phyloP scores from a whole-genome alignment of 2,113 vertebrate genomes.

The Sinocyclocheilus anophthalmus region DNA sequence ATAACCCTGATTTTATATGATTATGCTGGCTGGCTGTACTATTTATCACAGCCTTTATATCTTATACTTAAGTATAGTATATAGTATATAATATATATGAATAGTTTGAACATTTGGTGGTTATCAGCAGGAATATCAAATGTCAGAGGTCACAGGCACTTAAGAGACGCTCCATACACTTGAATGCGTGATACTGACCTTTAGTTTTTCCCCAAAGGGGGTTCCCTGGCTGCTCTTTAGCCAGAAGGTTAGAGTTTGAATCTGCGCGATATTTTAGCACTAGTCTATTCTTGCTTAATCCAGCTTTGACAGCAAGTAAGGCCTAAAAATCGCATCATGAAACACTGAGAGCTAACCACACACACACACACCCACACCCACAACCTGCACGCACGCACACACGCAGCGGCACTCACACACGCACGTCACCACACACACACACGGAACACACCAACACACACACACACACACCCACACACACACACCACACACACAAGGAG shows the following conservation, averaged over 20 bases:
- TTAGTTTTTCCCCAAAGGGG: too few relatives aligned
- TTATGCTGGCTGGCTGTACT: too few relatives aligned
- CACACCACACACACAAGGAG: not conserved
- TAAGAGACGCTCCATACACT: slow-evolving; percentile 69
- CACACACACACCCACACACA: slow-evolving; percentile 40
- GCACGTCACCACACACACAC: not conserved
- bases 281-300: slow-evolving; percentile 79
- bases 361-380: slow-evolving; percentile 38
- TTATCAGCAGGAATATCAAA: slow-evolving; percentile 47
- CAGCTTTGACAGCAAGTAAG: slow-evolving; percentile 65
- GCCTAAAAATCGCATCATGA: not conserved
- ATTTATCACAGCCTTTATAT: not conserved
- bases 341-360: not conserved
- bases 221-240: slow-evolving; percentile 79
- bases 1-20: not conserved
- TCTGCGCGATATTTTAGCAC: slow-evolving; percentile 62
- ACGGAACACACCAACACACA: too few relatives aligned
- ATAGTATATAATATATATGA: not conserved
- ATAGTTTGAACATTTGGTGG: not conserved
- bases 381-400: slow-evolving; percentile 50
- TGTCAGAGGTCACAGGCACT: slow-evolving; percentile 69
- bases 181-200: slow-evolving; percentile 83
- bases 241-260: slow-evolving; percentile 71
- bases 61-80: not conserved
- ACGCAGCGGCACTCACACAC: not conserved